Percentiles rank a stretch among this genome's conserved stretches.
Conservation (phyloP, 2,888 invertebrate species). For the Nasonovia ribisnigri region DNA sequence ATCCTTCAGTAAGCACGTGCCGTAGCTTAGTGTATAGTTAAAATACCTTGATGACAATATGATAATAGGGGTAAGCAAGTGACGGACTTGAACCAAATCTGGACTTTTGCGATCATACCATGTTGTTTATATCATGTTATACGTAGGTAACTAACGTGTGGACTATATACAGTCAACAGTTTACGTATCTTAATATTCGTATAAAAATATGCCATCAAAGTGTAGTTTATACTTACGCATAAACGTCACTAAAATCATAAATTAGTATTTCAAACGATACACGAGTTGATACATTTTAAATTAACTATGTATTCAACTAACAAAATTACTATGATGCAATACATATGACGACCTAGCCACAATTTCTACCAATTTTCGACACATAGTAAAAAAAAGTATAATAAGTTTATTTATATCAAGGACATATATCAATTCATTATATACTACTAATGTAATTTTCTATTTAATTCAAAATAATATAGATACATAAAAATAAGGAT, state of each 20-base stretch:
- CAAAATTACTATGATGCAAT: neutral
- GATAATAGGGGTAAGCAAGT: too few species aligned
- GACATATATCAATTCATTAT: neutral
- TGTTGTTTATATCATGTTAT: too few species aligned
- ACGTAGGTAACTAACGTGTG: too few species aligned
- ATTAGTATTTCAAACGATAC: neutral
- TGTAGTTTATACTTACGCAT: neutral
- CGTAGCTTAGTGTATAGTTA: too few species aligned
- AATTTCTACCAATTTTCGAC: neutral
- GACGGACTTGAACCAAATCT: too few species aligned
- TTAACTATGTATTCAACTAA: neutral
- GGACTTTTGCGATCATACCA: too few species aligned
- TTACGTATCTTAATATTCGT: neutral
- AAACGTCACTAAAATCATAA: neutral
- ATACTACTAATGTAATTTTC: conserved; percentile 18
- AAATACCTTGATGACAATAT: too few species aligned
- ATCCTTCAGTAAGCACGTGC: too few species aligned
- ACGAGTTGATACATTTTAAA: neutral
- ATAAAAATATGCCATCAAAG: neutral
- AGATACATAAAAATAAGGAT: neutral
- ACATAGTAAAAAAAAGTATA: neutral
- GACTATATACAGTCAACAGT: neutral
- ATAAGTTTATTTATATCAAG: conserved; percentile 8
- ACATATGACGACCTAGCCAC: neutral
- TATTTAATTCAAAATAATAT: conserved; percentile 26